These are phyloP conservation scores for Paracanthobrama guichenoti DNA, from an alignment of 2,113 vertebrate genomes.

Conservation along the genomic window DNA sequence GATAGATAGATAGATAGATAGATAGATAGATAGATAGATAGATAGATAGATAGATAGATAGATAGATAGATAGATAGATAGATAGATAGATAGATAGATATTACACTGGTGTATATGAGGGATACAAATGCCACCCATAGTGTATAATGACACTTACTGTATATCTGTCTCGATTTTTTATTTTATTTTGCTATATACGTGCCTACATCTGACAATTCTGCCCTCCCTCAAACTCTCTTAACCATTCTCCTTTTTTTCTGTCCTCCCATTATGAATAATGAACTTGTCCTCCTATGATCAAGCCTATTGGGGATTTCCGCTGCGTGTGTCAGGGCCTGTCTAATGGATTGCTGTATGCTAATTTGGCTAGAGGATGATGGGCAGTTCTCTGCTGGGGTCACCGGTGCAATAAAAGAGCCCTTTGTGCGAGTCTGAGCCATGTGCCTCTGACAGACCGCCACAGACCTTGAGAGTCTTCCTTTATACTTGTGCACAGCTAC, in stretches of 20 bases:
- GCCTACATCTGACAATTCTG: not conserved
- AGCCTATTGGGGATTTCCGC: constrained; percentile 47
- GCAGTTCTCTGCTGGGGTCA: constrained; percentile 45
- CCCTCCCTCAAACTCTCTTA: constrained; percentile 5
- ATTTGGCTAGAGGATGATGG: constrained; percentile 49
- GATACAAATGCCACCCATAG: not conserved
- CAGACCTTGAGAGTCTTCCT: constrained; percentile 37
- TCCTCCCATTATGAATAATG: constrained; percentile 48
- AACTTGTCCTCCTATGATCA: constrained; percentile 53
- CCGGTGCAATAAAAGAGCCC: constrained; percentile 38
- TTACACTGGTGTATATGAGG: not conserved
- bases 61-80: no score
- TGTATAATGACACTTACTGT: not conserved
- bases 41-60: no score
- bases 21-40: no score
- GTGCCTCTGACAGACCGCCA: constrained; percentile 33
- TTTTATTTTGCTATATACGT: not conserved
- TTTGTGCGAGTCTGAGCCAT: constrained; percentile 47
- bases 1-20: no score
- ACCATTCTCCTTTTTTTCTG: not conserved
- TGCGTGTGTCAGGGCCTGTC: constrained; percentile 49
- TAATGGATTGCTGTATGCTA: constrained; percentile 51
- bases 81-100: no score
- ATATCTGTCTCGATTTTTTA: not conserved
- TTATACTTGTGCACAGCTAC: constrained; percentile 39